A percentile compares a stretch with the other conserved stretches of the same genome.
phyloP scores from a whole-genome alignment of 2,888 invertebrate genomes.

The Smittia sp. region DNA sequence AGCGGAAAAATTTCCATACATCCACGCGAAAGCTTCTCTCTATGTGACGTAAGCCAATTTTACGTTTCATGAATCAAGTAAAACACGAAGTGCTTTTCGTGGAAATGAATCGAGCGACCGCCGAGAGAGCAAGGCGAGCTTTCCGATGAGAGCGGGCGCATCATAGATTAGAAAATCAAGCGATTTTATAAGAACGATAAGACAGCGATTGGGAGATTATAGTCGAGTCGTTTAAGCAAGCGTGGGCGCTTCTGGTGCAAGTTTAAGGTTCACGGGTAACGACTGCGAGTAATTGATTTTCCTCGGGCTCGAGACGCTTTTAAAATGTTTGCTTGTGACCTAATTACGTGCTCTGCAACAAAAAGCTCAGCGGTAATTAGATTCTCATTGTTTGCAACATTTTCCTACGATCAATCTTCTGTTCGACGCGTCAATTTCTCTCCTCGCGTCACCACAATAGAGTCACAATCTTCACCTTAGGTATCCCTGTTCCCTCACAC shows the following conservation, averaged over 20 bases:
- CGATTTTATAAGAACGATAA: slow-evolving; percentile 33
- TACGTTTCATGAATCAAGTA: slow-evolving; percentile 26
- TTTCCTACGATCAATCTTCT: slow-evolving; percentile 7
- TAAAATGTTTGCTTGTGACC: not conserved
- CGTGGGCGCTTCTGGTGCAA: not conserved
- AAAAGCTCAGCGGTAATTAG: not conserved
- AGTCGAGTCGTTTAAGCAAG: slow-evolving; percentile 6
- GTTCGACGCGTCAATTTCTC: no score
- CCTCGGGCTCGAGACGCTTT: no score
- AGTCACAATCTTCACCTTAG: no score
- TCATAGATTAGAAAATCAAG: slow-evolving; percentile 26
- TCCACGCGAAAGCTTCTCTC: slow-evolving; percentile 22
- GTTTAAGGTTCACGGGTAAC: no score
- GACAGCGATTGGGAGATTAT: slow-evolving; percentile 14
- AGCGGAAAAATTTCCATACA: not conserved
- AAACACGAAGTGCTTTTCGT: slow-evolving; percentile 6
- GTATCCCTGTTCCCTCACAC: slow-evolving; percentile 27
- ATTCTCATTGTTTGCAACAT: not conserved
- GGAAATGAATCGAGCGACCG: not conserved
- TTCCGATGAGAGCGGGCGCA: not conserved
- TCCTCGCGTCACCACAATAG: no score
- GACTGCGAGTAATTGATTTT: no score
- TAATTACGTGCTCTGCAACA: not conserved
- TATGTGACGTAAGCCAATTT: slow-evolving; percentile 26
- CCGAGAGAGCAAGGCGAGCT: not conserved